These are phyloP conservation scores for Eristalinus sepulchralis DNA, from an alignment of 2,888 invertebrate genomes.

Conservation along the genomic window DNA sequence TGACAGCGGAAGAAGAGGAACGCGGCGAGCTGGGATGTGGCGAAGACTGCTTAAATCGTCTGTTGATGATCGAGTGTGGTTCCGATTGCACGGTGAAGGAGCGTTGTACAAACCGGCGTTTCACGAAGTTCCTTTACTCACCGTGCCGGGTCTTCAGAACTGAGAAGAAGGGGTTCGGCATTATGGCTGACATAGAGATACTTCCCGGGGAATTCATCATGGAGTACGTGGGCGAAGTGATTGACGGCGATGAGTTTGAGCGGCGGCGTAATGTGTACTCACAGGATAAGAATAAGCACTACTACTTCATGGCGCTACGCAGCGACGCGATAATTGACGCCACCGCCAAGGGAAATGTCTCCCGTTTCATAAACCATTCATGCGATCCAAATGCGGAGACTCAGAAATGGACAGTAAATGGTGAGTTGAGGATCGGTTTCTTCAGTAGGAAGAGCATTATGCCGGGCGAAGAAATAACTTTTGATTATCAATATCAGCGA, in stretches of 20 bases:
- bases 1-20: constrained; percentile 92
- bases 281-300: constrained; percentile 93
- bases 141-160: constrained; percentile 94
- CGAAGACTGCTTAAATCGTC: constrained; percentile 96
- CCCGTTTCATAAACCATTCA: constrained; percentile 99
- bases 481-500: constrained; percentile 98
- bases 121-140: constrained; percentile 93
- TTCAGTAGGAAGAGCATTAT: constrained; percentile 92
- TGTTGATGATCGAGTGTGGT: constrained; percentile 99
- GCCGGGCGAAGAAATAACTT: constrained; percentile 97
- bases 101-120: constrained; percentile 96
- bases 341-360: constrained; percentile 96
- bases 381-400: constrained; percentile 99
- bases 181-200: constrained; percentile 83
- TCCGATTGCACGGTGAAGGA: constrained; percentile 93
- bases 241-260: constrained; percentile 94
- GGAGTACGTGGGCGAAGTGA: constrained; percentile 99
- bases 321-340: constrained; percentile 98
- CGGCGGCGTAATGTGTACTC: constrained; percentile 94
- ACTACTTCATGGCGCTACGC: constrained; percentile 98
- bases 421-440: constrained; percentile 97
- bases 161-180: constrained; percentile 96
- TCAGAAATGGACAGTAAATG: constrained; percentile 98
- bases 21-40: constrained; percentile 94
- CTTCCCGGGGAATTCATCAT: constrained; percentile 92